These are phyloP conservation scores for Alfaro cultratus DNA, from an alignment of 2,797 vertebrate genomes.

Conservation along the genomic window DNA sequence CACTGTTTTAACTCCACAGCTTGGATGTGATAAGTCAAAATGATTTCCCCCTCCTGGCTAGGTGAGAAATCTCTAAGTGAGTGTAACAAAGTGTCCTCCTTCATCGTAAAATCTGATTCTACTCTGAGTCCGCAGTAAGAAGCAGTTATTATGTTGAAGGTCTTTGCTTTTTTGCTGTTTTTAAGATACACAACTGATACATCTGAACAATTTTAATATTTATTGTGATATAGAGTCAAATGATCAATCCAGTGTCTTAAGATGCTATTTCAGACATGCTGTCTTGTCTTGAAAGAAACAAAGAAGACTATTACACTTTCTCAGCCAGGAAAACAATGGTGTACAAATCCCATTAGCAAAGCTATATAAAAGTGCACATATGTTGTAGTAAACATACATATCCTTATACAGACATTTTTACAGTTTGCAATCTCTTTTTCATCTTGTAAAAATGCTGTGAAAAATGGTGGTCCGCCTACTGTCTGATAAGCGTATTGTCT, in stretches of 20 bases:
- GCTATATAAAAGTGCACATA: neutral
- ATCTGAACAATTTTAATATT: neutral
- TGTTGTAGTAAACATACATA: neutral
- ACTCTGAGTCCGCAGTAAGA: conserved; percentile 5
- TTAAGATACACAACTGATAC: neutral
- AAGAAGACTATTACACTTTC: neutral
- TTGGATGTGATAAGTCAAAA: conserved; percentile 56
- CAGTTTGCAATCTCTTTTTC: neutral
- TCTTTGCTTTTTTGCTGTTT: conserved; percentile 5
- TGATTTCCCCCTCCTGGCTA: conserved; percentile 50
- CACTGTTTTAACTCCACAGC: conserved; percentile 43
- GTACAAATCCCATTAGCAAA: neutral
- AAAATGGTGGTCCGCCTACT: neutral
- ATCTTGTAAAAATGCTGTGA: neutral
- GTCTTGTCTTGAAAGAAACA: neutral
- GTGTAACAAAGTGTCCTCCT: conserved; percentile 45
- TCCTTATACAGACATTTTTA: neutral
- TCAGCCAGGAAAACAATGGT: neutral
- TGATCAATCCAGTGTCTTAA: neutral
- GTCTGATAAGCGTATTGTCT: neutral
- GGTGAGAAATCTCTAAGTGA: conserved; percentile 51
- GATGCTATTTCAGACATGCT: no score
- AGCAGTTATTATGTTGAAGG: neutral
- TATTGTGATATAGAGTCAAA: neutral
- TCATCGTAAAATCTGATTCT: conserved; percentile 27